phyloP scores from a whole-genome alignment of 2,888 invertebrate species.

The Drosophila mayaguana region DNA sequence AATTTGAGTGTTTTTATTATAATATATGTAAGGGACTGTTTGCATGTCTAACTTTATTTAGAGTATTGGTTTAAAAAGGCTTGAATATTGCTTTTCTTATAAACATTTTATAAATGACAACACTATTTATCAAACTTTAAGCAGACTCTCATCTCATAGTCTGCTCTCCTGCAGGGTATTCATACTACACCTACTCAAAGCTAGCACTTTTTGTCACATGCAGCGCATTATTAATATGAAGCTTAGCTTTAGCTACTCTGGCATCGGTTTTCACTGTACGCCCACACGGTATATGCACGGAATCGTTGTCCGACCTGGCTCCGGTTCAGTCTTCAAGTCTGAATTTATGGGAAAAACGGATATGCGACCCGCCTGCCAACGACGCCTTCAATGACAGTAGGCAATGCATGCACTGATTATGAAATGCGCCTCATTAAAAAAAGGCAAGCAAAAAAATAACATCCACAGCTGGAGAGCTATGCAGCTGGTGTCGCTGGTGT shows the following conservation, averaged over 20 bases:
- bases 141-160: not conserved
- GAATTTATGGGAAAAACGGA: slow-evolving; percentile 76
- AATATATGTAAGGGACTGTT: not conserved
- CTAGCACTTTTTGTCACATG: not conserved
- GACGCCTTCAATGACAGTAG: slow-evolving; percentile 35
- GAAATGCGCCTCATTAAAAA: slow-evolving; percentile 75
- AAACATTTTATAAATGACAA: too few species aligned
- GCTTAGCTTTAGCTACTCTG: slow-evolving; percentile 24
- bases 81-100: too few species aligned
- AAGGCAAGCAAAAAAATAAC: not conserved
- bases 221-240: slow-evolving; percentile 60
- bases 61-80: too few species aligned
- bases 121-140: too few species aligned
- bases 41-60: too few species aligned
- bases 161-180: not conserved
- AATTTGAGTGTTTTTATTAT: not conserved
- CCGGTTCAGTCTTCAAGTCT: slow-evolving; percentile 47
- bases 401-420: slow-evolving; percentile 72
- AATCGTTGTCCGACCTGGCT: slow-evolving; percentile 41
- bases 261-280: slow-evolving; percentile 18
- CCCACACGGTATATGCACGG: slow-evolving; percentile 26
- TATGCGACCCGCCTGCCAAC: slow-evolving; percentile 52
- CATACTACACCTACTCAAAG: not conserved
- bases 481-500: slow-evolving; percentile 28
- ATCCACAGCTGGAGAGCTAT: slow-evolving; percentile 27